Conservation (phyloP, 1,140 invertebrate species). For the Lepidostoma basale region DNA sequence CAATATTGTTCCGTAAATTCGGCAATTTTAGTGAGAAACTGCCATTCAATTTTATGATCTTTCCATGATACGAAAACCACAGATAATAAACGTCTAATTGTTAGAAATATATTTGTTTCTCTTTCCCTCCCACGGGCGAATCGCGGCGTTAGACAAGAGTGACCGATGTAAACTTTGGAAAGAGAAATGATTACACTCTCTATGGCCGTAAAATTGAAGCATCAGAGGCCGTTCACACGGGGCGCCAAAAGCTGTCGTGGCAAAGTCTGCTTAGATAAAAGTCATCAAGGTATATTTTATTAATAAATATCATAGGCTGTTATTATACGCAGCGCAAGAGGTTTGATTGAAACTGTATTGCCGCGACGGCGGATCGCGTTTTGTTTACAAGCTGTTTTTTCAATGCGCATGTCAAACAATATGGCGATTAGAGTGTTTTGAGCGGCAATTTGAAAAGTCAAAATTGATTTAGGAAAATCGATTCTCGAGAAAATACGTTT, state of each 20-base stretch:
- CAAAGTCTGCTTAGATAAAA: too few species aligned
- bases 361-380: too few species aligned
- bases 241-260: too few species aligned
- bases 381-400: too few species aligned
- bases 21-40: conserved; percentile 28
- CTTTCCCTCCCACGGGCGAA: neutral
- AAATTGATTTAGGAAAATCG: neutral
- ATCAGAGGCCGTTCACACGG: too few species aligned
- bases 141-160: neutral
- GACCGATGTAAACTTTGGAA: conserved; percentile 13
- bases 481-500: neutral
- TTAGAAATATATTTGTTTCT: neutral
- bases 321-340: too few species aligned
- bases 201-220: conserved; percentile 13
- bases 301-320: too few species aligned
- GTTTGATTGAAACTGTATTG: too few species aligned
- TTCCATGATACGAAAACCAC: conserved; percentile 29
- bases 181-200: conserved; percentile 6
- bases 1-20: conserved; percentile 2
- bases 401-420: conserved; percentile 32
- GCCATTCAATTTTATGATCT: conserved; percentile 16
- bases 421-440: conserved; percentile 28
- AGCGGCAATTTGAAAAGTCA: conserved; percentile 12
- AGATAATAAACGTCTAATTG: conserved; percentile 29
- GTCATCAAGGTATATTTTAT: too few species aligned